Conservation (phyloP, 2,797 vertebrate species). For the Pseudopleuronectes americanus region DNA sequence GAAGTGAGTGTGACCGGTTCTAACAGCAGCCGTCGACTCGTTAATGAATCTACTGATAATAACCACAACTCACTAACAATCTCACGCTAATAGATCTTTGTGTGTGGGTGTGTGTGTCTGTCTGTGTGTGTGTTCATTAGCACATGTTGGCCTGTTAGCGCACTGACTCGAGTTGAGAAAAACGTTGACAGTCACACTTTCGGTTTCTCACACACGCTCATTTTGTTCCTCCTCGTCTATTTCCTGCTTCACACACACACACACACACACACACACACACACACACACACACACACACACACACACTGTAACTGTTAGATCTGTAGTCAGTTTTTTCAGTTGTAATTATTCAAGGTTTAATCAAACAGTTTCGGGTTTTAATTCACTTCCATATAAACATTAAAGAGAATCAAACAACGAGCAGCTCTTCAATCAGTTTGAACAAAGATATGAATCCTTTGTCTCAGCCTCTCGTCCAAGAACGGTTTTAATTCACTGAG, state of each 20-base stretch:
- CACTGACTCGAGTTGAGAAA: constrained; percentile 37
- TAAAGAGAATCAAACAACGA: too few relatives aligned
- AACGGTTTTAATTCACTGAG: too few relatives aligned
- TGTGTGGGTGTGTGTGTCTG: constrained; percentile 32
- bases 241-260: constrained; percentile 15
- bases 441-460: too few relatives aligned
- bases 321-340: not conserved
- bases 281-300: not conserved
- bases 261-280: not conserved
- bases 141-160: constrained; percentile 50
- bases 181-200: constrained; percentile 35
- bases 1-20: constrained; percentile 50
- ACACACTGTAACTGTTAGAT: not conserved
- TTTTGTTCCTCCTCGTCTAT: constrained; percentile 8
- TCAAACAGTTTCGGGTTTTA: too few relatives aligned
- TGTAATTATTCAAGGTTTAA: not conserved
- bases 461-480: too few relatives aligned
- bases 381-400: too few relatives aligned
- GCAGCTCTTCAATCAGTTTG: too few relatives aligned
- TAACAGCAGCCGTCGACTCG: constrained; percentile 32
- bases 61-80: constrained; percentile 39
- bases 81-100: constrained; percentile 57
- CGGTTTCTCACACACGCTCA: constrained; percentile 23
- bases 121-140: constrained; percentile 38
- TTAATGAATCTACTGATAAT: constrained; percentile 56